A percentile compares a stretch with the other conserved stretches of the same genome.
phyloP scores from a whole-genome alignment of 2,113 vertebrate species.

The Lepus timidus region DNA sequence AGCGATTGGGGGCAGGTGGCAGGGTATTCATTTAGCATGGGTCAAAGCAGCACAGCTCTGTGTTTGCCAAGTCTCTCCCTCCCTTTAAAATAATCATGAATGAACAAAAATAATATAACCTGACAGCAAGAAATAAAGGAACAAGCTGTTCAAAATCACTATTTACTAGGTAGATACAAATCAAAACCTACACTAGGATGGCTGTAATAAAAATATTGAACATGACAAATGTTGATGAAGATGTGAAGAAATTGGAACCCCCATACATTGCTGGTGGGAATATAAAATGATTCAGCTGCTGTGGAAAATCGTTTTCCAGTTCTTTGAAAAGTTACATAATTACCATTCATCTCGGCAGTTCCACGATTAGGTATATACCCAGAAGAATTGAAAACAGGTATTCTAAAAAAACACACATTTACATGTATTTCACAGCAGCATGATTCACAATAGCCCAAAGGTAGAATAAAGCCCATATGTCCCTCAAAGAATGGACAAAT shows the following conservation, averaged over 20 bases:
- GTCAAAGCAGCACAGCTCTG: background rate
- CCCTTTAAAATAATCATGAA: conserved; percentile 11
- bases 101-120: background rate
- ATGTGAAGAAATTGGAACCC: background rate
- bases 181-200: background rate
- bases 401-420: background rate
- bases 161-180: background rate
- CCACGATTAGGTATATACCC: background rate
- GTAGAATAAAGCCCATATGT: background rate
- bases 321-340: background rate
- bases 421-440: background rate
- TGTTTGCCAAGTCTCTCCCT: background rate
- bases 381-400: background rate
- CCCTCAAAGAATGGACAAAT: background rate
- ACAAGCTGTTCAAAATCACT: background rate
- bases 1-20: background rate
- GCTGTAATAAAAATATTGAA: background rate
- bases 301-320: background rate
- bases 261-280: background rate
- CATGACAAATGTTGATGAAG: background rate
- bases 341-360: background rate
- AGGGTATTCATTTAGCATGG: background rate
- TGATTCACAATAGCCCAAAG: background rate
- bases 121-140: background rate
- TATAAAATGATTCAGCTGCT: background rate